Evolutionary conservation across 2,113 vertebrate genomes (phyloP), one percentile per base, ranked within the genome.

Genomic region (Calyptommatus sinebrachiatus): DNA sequence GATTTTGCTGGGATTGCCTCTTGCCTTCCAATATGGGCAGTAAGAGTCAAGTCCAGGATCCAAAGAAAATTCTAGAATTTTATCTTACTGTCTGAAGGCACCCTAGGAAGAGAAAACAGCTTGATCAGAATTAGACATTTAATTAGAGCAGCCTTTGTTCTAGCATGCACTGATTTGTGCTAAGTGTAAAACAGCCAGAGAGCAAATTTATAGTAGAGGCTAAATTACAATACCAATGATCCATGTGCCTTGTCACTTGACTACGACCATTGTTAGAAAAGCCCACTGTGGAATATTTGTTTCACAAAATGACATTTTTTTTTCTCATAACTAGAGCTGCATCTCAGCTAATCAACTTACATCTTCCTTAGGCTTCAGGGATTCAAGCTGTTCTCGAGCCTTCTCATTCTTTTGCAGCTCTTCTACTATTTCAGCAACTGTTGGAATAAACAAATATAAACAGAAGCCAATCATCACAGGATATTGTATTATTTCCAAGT

Each of bases 351-450:
- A 78, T 41, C 5, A 74, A 78, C 89, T 70, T 83, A 93, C 91
- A 11, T 70, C 88, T 86, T 91, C 93, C 21, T 50, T 21, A 0
- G 86, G 53, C 88, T 88, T 93, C 21, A 86, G 92, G 21, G 82
- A 89, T 61, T 96, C 94, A 7, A 99, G 93, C 53, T 94, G 94
- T 85, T 87, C 89, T 72, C 92, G 95, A 8, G 92, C 92, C 93
- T 96, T 97, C 95, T 99, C 98, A 2, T 94, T 96, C 80, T 84
- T 94, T 90, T 98, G 97, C 85, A 99, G 87, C 86, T 99, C 97
- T 93, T 95, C 95, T 53, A 96, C 96, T 71, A 99, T 94, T 83
- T 98, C 96, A 80, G 95, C 92, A 92, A 91, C 98, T 99, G 95
- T 94, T 89, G 84, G 90, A 79, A 92, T 75, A 93, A 11, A 89